Conservation (phyloP, 2,888 invertebrate species). For the Myathropa florea region DNA sequence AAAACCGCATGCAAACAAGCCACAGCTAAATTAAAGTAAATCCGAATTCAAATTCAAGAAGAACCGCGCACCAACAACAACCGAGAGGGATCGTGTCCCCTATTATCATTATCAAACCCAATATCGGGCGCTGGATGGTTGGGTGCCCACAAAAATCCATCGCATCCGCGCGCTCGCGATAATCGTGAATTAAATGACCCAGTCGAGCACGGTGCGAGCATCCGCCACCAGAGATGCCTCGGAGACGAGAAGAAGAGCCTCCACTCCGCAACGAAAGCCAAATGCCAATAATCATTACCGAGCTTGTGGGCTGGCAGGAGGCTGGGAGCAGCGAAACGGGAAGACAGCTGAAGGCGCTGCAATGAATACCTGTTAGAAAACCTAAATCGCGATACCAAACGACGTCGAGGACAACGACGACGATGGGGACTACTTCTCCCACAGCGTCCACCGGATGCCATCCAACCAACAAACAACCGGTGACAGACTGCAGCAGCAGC, state of each 20-base stretch:
- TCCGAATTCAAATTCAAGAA: slow-evolving; percentile 14
- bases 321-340: slow-evolving; percentile 21
- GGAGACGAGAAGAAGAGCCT: slow-evolving; percentile 62
- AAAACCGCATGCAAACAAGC: slow-evolving; percentile 59
- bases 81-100: slow-evolving; percentile 63
- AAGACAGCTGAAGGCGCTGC: slow-evolving; percentile 61
- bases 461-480: not conserved
- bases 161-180: slow-evolving; percentile 54
- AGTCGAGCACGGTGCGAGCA: slow-evolving; percentile 69
- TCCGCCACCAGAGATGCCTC: slow-evolving; percentile 46
- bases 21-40: slow-evolving; percentile 54
- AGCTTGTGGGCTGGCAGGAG: slow-evolving; percentile 41
- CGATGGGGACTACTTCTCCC: slow-evolving; percentile 4
- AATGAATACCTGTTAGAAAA: slow-evolving; percentile 71
- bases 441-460: not conserved
- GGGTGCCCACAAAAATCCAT: slow-evolving; percentile 51
- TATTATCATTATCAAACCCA: slow-evolving; percentile 66
- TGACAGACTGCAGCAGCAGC: not conserved
- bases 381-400: slow-evolving; percentile 64
- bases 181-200: slow-evolving; percentile 71
- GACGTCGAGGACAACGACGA: slow-evolving; percentile 12
- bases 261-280: slow-evolving; percentile 33
- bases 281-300: slow-evolving; percentile 69
- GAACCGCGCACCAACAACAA: slow-evolving; percentile 1
- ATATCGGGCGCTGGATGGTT: slow-evolving; percentile 55